Conservation (phyloP, 2,797 vertebrate species). For the Tachyglossus aculeatus region DNA sequence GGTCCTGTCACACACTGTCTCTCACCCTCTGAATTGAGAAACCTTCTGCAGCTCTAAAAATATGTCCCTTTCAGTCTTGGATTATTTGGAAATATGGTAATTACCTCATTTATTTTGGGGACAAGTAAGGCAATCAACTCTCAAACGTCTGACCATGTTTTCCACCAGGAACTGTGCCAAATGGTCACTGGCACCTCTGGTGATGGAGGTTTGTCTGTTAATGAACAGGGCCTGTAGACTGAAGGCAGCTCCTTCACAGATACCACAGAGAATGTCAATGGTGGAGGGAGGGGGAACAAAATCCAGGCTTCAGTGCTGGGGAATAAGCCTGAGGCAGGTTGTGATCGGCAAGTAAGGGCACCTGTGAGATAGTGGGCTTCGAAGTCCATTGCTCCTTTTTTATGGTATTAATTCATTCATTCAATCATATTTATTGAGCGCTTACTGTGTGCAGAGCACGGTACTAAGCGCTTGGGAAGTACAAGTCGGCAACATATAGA, state of each 20-base stretch:
- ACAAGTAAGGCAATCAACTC: slow-evolving; percentile 11
- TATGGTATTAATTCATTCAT: too few species aligned
- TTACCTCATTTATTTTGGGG: not conserved
- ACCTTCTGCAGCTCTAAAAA: not conserved
- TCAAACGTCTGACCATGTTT: not conserved
- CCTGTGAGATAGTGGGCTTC: too few species aligned
- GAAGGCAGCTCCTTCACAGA: not conserved
- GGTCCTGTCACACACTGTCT: not conserved
- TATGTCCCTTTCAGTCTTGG: not conserved
- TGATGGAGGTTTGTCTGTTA: not conserved
- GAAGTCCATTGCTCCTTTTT: too few species aligned
- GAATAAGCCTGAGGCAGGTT: too few species aligned
- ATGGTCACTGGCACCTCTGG: not conserved
- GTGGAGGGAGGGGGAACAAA: too few species aligned
- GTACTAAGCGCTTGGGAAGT: too few species aligned
- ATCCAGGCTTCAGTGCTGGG: too few species aligned
- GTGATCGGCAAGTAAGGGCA: too few species aligned
- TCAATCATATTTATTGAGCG: too few species aligned
- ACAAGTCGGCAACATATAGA: too few species aligned
- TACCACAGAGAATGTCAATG: not conserved
- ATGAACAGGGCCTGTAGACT: not conserved
- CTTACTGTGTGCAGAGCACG: too few species aligned
- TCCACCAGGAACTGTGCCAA: not conserved
- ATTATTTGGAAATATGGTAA: slow-evolving; percentile 7
- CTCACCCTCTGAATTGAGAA: not conserved